Evolutionary conservation across 2,888 invertebrate species (phyloP).

Genomic region (Ditylenchus weischeri): DNA sequence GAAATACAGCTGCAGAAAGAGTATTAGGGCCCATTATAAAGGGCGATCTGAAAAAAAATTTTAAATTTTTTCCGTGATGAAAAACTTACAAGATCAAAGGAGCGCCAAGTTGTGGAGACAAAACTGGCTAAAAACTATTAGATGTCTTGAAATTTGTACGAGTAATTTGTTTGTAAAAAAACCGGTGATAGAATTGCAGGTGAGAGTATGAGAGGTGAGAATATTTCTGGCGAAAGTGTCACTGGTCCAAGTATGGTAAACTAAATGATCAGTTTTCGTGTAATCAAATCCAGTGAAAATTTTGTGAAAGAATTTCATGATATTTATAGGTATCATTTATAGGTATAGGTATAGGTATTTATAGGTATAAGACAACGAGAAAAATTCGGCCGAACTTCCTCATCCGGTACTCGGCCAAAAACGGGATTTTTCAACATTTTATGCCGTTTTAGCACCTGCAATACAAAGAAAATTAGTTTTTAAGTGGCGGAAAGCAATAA

Average conservation of each 20-base stretch:
- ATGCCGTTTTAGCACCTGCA: no score
- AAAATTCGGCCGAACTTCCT: no score
- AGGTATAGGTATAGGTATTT: no score
- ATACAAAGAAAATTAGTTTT: no score
- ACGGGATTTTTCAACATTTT: no score
- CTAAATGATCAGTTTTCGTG: conserved; percentile 19
- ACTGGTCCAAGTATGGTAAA: conserved; percentile 42
- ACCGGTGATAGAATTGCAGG: conserved; percentile 33
- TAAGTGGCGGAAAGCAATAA: no score
- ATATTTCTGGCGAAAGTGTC: conserved; percentile 43
- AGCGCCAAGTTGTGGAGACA: conserved; percentile 43
- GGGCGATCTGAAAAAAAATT: conserved; percentile 27
- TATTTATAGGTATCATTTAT: no score
- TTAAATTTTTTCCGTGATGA: neutral
- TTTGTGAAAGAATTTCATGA: no score
- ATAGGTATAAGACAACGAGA: no score
- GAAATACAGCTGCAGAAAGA: conserved; percentile 44
- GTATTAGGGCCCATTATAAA: conserved; percentile 43
- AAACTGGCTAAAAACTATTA: conserved; percentile 35
- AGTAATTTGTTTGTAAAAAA: neutral
- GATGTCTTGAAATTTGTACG: neutral
- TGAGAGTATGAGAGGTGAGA: conserved; percentile 42
- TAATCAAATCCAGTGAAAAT: no score
- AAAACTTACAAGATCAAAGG: conserved; percentile 36
- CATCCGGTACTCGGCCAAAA: no score